Evolutionary conservation across 37 sponge, comb jelly and placozoan genomes (phyloP).

Genomic region (Aplysina aerophoba): DNA sequence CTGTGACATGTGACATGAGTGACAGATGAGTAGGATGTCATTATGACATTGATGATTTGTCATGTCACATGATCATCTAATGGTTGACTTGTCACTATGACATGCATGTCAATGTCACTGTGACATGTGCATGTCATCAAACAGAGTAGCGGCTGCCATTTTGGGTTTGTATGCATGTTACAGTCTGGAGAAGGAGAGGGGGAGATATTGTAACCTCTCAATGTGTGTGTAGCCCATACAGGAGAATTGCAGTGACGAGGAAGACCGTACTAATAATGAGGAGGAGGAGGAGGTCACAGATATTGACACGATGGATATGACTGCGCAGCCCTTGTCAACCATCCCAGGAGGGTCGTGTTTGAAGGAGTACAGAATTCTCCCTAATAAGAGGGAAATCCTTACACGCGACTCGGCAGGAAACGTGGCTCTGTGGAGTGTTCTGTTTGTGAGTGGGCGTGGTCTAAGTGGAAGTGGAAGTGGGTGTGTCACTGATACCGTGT

Average conservation of each 20-base stretch:
- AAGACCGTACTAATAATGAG: slow-evolving; percentile 35
- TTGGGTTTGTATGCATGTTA: neutral
- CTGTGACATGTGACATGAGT: neutral
- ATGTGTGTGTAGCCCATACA: neutral
- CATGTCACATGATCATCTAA: neutral
- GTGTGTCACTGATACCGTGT: too few relatives aligned
- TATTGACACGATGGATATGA: slow-evolving; percentile 20
- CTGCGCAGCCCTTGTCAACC: slow-evolving; percentile 38
- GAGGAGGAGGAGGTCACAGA: slow-evolving; percentile 48
- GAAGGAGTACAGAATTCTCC: slow-evolving; percentile 58
- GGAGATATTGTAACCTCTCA: too few relatives aligned
- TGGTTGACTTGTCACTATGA: neutral
- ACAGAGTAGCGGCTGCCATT: too few relatives aligned
- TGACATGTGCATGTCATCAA: too few relatives aligned
- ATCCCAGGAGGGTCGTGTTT: slow-evolving; percentile 77
- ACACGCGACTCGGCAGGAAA: slow-evolving; percentile 70
- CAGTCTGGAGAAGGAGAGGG: slow-evolving; percentile 15
- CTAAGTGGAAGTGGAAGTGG: too few relatives aligned
- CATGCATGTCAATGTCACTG: too few relatives aligned
- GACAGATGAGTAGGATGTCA: neutral
- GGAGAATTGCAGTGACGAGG: neutral
- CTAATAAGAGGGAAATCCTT: slow-evolving; percentile 78
- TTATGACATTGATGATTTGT: neutral
- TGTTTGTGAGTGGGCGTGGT: slow-evolving; percentile 59
- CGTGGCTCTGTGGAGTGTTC: slow-evolving; percentile 81